These are phyloP conservation scores for Pristionchus mayeri DNA, from an alignment of 2,888 invertebrate genomes.

Conservation along the genomic window DNA sequence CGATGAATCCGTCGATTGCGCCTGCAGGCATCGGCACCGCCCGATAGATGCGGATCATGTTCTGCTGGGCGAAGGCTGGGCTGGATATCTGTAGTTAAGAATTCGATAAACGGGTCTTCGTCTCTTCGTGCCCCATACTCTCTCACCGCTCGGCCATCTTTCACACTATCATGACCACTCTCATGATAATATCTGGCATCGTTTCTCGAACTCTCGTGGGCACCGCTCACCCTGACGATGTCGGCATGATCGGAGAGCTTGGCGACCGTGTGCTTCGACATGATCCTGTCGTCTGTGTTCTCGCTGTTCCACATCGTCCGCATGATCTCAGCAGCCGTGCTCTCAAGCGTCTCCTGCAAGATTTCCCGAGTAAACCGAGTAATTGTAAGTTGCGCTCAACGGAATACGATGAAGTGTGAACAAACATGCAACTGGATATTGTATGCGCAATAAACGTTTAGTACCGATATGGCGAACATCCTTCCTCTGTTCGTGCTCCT, in stretches of 20 bases:
- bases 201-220: too few species aligned
- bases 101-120: too few species aligned
- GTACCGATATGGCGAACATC: slow-evolving; percentile 9
- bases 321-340: background rate
- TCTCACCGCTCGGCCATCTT: too few species aligned
- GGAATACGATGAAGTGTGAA: too few species aligned
- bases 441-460: too few species aligned
- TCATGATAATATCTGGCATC: too few species aligned
- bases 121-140: too few species aligned
- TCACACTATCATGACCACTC: too few species aligned
- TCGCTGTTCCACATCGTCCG: background rate
- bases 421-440: too few species aligned
- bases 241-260: background rate
- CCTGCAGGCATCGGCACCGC: background rate
- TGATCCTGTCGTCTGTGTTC: background rate
- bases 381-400: too few species aligned
- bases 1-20: background rate
- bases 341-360: background rate
- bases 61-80: background rate
- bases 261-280: background rate
- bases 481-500: background rate
- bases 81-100: background rate
- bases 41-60: background rate
- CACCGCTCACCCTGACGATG: background rate
- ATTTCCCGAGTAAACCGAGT: too few species aligned